Evolutionary conservation across 2,113 vertebrate genomes (phyloP), one percentile per base, ranked within the genome.

Genomic region (Xenotilapia flavipinnis): DNA sequence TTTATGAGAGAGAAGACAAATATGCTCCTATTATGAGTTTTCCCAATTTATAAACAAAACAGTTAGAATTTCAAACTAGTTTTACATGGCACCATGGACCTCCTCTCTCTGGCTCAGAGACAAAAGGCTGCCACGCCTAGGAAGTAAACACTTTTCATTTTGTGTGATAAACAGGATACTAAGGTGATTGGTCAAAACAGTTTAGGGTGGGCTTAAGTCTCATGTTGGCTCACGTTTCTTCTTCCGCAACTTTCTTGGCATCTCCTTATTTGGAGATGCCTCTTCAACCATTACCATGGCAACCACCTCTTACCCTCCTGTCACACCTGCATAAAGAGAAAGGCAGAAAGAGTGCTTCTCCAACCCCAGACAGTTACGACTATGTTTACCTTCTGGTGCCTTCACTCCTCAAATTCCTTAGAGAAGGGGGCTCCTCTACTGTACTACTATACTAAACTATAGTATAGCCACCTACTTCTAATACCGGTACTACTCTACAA

Each of bases 161-260:
- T 62, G 17, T 65, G 60, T 12, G 1, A 36, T 65, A 65, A 65
- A 36, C 58, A 62, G 0, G 6, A n/a, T 62, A 36, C 15, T n/a
- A 62, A 62, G 31, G 17, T 62, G 31, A 62, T 36, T 62, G 58
- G 28, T 62, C 58, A 62, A 33, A 33, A 62, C 58, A 33, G 15
- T 33, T 62, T 33, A 6, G 58, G 28, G 28, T 33, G 58, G 58
- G 15, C 9, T 62, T 62, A 19, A 1, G 15, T 62, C 15, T 33
- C 5, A 0, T 62, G 28, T 33, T 33, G 58, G 58, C 58, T 62
- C 15, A 33, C 1, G 2, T 19, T 62, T 62, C 31, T 62, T 62
- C 58, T 36, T 36, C 58, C 0, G 2, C 6, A 5, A 36, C 58
- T 36, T 36, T 12, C 17, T 19, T 19, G 58, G 31, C 8, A 60